Conservation (phyloP, 1,140 invertebrate species). For the Saccostrea cuccullata region DNA sequence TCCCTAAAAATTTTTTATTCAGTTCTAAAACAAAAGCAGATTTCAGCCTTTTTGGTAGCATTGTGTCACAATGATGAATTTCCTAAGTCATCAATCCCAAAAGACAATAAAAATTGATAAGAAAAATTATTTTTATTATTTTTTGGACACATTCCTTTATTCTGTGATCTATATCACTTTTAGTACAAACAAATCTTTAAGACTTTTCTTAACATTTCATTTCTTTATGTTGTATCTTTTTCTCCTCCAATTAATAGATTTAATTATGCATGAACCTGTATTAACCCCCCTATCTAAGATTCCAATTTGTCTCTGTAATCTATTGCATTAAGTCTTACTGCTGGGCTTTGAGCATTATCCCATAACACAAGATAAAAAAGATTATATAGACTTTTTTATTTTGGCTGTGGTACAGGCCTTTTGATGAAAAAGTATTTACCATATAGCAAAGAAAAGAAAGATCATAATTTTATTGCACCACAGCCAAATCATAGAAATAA, state of each 20-base stretch:
- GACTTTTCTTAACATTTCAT: neutral
- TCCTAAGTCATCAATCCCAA: neutral
- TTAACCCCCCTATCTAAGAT: neutral
- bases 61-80: neutral
- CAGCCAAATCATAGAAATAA: constrained; percentile 24
- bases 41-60: neutral
- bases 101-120: neutral
- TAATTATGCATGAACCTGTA: constrained; percentile 29
- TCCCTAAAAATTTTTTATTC: too few species aligned
- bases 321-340: constrained; percentile 5
- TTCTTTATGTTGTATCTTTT: neutral
- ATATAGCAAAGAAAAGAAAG: neutral
- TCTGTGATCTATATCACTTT: neutral
- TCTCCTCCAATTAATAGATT: constrained; percentile 10
- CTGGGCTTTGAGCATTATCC: constrained; percentile 15
- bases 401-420: constrained; percentile 30
- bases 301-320: constrained; percentile 17
- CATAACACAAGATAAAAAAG: constrained; percentile 28
- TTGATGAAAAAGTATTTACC: constrained; percentile 35
- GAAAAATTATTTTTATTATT: neutral
- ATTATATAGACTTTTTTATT: constrained; percentile 13
- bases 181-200: constrained; percentile 1
- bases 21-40: neutral
- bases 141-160: neutral
- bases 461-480: constrained; percentile 27